Evolutionary conservation across 2,888 invertebrate species (phyloP).

Genomic region (Protophormia terraenovae): DNA sequence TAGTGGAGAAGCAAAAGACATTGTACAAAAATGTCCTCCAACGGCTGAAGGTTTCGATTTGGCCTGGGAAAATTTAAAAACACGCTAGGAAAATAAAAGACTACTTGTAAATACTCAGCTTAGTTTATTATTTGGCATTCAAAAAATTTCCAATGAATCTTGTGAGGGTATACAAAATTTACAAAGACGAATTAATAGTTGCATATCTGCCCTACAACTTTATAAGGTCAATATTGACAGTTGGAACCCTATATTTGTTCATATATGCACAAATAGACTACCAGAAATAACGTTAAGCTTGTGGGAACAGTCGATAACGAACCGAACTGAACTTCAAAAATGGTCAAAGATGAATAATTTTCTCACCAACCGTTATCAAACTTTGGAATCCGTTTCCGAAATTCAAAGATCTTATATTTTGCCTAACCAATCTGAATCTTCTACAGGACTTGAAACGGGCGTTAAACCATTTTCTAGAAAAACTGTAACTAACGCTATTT

Average conservation of each 20-base stretch:
- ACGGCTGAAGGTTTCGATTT: slow-evolving; percentile 7
- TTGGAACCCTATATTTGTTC: not conserved
- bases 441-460: no score
- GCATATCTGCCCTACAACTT: not conserved
- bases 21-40: not conserved
- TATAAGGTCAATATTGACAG: not conserved
- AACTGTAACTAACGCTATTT: not conserved
- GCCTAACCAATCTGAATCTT: not conserved
- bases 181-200: not conserved
- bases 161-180: not conserved
- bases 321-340: not conserved
- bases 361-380: not conserved
- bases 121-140: not conserved
- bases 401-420: not conserved
- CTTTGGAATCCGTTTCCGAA: not conserved
- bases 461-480: not conserved
- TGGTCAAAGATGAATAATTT: slow-evolving; percentile 2
- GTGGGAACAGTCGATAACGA: not conserved
- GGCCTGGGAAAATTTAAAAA: not conserved
- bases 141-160: not conserved
- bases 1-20: not conserved
- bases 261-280: not conserved
- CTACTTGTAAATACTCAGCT: not conserved
- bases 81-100: not conserved
- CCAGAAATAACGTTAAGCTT: not conserved